Evolutionary conservation across 2,113 vertebrate genomes (phyloP), one percentile per base, ranked within the genome.

Genomic region (Tamias sibiricus): DNA sequence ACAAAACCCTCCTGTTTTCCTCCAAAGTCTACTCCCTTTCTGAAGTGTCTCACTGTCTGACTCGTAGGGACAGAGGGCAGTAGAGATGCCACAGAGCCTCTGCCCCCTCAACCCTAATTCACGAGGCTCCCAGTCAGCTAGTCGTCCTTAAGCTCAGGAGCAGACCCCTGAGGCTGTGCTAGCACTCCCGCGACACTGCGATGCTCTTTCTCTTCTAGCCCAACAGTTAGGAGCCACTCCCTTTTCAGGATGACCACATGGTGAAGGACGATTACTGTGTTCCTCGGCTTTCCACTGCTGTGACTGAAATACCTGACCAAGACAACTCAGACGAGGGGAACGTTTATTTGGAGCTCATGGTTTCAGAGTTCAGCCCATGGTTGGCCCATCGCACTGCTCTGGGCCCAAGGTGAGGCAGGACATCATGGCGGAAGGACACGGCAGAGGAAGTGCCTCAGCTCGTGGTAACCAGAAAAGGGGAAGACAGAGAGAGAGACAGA

Each of bases 191-290:
- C 59, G 22, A 49, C 3, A 30, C 12, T 17, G 12, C 69, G 77
- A 4, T 4, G 0, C 0, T 47, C 8, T 72, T 86, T 69, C 11
- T 42, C 52, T 66, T 77, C 69, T 44, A 57, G 20, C 59, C 2
- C 66, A 75, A 7, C 6, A 24, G 47, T 75, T 8, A 19, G 2
- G 30, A 1, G 2, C 3, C 10, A 10, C 1, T 85, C 3, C 28
- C 16, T 7, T 10, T 37, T 66, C 14, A 87, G 54, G 42, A 71
- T 37, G 17, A 19, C 17, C 49, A 54, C 20, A 8, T 42, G 35
- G 10, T 49, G 59, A 44, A 72, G n/a, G 24, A 68, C 11, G 16
- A 22, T 85, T 69, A 24, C 8, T 57, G 54, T 19, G 20, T 57
- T 57, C 20, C 4, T 22, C 54, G 8, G 7, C 54, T 57, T 57